phyloP scores from a whole-genome alignment of 2,888 invertebrate genomes.

The Tromatobia lineatoria region DNA sequence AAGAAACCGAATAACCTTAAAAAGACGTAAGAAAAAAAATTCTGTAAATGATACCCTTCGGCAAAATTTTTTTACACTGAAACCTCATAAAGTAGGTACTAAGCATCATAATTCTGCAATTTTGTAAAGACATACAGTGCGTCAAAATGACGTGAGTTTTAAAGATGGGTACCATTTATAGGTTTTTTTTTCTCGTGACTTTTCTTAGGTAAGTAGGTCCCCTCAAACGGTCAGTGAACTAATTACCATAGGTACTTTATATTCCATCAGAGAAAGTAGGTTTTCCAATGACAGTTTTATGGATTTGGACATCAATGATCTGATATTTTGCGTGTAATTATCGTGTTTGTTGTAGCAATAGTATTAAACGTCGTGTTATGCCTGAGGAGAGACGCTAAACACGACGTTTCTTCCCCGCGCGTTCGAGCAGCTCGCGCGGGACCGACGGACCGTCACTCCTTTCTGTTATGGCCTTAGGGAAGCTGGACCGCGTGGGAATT shows the following conservation, averaged over 20 bases:
- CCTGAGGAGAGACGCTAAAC: constrained; percentile 26
- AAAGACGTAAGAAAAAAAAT: too few species aligned
- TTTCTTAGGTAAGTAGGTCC: too few species aligned
- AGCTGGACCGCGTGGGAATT: constrained; percentile 60
- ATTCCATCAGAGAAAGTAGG: neutral
- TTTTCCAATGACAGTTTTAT: neutral
- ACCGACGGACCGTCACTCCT: constrained; percentile 57
- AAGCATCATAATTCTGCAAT: too few species aligned
- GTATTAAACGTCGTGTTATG: constrained; percentile 26
- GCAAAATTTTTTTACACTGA: too few species aligned
- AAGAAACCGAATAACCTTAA: too few species aligned
- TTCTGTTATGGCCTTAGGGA: constrained; percentile 58
- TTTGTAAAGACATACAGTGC: too few species aligned
- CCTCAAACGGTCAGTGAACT: neutral
- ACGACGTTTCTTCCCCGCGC: constrained; percentile 11
- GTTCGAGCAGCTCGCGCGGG: constrained; percentile 57
- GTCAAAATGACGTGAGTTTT: too few species aligned
- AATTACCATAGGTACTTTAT: neutral
- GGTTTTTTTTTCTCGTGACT: too few species aligned
- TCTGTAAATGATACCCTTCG: too few species aligned
- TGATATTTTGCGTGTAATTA: neutral
- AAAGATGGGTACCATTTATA: too few species aligned
- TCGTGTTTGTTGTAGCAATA: constrained; percentile 1
- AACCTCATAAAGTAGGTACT: too few species aligned
- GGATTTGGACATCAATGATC: neutral